Evolutionary conservation across 2,888 invertebrate species (phyloP).

Genomic region (Spodoptera exigua): DNA sequence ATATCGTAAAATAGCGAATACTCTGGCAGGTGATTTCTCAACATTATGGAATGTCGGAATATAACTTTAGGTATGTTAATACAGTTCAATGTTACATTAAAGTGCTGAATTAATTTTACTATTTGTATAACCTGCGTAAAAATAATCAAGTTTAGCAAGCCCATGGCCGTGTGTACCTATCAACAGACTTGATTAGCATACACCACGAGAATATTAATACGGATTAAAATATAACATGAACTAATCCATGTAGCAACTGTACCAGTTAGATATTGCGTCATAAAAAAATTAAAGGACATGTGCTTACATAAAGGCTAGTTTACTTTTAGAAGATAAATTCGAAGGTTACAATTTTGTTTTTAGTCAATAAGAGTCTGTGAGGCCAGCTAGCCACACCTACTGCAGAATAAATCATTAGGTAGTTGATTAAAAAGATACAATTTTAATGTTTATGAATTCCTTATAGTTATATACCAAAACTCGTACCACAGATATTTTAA

Average conservation of each 20-base stretch:
- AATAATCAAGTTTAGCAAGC: conserved; percentile 22
- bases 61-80: no score
- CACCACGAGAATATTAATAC: conserved; percentile 27
- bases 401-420: no score
- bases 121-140: conserved; percentile 40
- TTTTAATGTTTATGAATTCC: no score
- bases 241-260: conserved; percentile 3
- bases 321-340: no score
- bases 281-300: neutral
- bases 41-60: conserved; percentile 23
- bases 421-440: no score
- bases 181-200: conserved; percentile 31
- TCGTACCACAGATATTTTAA: no score
- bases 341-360: no score
- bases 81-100: conserved; percentile 19
- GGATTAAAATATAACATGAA: conserved; percentile 9
- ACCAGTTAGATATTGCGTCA: conserved; percentile 5
- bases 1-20: neutral
- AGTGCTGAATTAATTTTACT: conserved; percentile 45
- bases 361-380: no score
- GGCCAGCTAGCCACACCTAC: no score
- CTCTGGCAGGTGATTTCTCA: conserved; percentile 3
- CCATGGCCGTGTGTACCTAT: conserved; percentile 32
- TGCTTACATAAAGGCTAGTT: neutral
- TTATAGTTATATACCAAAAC: no score